Base-by-base conservation (phyloP, 2,113 vertebrate species). In the Emydura subglobosa region DNA sequence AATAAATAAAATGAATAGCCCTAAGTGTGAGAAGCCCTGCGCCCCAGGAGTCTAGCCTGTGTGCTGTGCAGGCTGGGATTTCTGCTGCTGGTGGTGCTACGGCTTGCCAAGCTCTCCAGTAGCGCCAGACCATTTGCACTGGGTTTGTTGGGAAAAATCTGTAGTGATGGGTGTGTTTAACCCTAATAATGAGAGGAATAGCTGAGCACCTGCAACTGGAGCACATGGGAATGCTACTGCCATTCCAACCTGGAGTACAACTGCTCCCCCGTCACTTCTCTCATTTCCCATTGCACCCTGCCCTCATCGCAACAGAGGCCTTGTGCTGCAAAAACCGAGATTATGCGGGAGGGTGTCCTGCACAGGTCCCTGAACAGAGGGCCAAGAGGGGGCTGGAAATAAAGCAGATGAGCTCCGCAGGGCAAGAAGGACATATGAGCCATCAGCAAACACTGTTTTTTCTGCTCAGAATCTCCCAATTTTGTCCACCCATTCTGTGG, bases 401-500 rank as follows among this genome's bases (percentile, higher is more conserved):
- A 31, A 39, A 82, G 7, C 0, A 10, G 1, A 2, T 17, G 47
- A 50, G 25, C 68, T 17, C 68, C 59, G 50, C n/a, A 42, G 68
- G 79, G 53, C n/a, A 25, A 29, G 80, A 83, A 86, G 55, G 47
- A 25, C 90, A 83, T 47, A 57, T 4, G n/a, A 14, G 55, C 49
- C 44, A 87, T 47, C 88, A 94, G 50, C 90, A 87, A 79, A 27
- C n/a, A 51, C 47, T 83, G 59, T 83, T 89, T 78, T 85, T 95
- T 87, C 94, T 50, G 80, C 72, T 47, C 61, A 86, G 49, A 74
- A 82, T 86, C 80, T 50, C 95, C 93, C 87, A 95, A 24, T 87
- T 95, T 85, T 96, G 94, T 94, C 93, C 95, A 95, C 79, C 92
- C 85, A 86, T 51, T 94, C 54, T 57, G 78, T 88, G 87, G 47